phyloP scores from a whole-genome alignment of 2,888 invertebrate species.

The Leptinotarsa peninsularis region DNA sequence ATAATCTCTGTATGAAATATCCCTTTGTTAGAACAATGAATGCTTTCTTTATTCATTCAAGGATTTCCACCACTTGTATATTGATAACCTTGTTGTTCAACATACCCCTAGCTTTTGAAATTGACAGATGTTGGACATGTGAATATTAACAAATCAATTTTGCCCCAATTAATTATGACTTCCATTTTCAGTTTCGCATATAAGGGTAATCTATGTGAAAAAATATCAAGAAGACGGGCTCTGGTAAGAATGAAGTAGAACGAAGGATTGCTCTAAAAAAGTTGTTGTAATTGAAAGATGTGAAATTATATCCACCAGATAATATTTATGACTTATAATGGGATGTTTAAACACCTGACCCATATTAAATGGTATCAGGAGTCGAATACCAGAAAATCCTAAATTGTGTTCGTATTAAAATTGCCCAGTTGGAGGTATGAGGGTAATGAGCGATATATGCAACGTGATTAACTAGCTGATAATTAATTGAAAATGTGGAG shows the following conservation, averaged over 20 bases:
- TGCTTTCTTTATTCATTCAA: not conserved
- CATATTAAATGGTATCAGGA: conserved; percentile 24
- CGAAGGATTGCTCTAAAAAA: conserved; percentile 19
- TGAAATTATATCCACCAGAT: not conserved
- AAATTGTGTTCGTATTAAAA: not conserved
- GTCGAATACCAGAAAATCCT: conserved; percentile 32
- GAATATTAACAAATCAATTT: conserved; percentile 12
- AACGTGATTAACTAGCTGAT: not conserved
- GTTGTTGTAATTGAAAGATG: conserved; percentile 18
- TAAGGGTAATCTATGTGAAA: conserved; percentile 33
- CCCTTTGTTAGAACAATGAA: too few relatives aligned
- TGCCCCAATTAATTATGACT: not conserved
- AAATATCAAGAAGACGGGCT: not conserved
- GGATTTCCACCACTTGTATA: not conserved
- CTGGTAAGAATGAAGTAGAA: conserved; percentile 23
- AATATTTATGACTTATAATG: conserved; percentile 7
- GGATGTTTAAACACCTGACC: conserved; percentile 36
- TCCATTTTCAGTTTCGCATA: conserved; percentile 2
- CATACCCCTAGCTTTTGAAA: conserved; percentile 2
- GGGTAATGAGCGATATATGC: not conserved
- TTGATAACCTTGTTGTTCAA: not conserved
- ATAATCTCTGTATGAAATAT: too few relatives aligned
- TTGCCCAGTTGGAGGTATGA: not conserved
- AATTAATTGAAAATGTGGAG: not conserved
- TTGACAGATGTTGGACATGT: conserved; percentile 14